Conservation (phyloP, 37 sponge, comb jelly and placozoan species). For the Trichoplax adhaerens region DNA sequence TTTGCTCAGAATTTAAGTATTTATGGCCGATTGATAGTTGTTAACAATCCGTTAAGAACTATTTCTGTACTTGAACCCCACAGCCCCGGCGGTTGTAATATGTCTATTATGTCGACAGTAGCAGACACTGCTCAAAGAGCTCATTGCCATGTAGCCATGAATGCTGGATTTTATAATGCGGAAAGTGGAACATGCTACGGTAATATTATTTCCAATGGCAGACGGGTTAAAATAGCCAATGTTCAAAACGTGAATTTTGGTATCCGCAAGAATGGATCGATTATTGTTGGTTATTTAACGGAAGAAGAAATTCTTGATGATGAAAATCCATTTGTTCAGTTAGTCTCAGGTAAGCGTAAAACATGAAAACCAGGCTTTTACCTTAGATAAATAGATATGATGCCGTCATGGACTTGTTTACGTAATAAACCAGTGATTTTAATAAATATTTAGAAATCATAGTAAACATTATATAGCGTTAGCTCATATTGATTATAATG, state of each 20-base stretch:
- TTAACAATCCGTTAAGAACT: constrained; percentile 48
- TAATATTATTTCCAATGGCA: constrained; percentile 53
- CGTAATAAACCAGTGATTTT: no score
- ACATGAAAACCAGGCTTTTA: no score
- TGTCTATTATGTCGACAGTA: constrained; percentile 24
- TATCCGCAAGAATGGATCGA: constrained; percentile 58
- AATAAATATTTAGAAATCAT: no score
- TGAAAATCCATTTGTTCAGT: constrained; percentile 52
- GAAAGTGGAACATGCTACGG: constrained; percentile 49
- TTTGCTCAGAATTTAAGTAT: no score
- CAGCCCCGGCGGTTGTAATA: no score
- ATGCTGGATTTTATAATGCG: constrained; percentile 59
- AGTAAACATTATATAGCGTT: no score
- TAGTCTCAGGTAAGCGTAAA: constrained; percentile 17
- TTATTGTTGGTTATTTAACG: constrained; percentile 66
- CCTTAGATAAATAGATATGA: no score
- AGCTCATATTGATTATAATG: no score
- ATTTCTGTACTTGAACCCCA: constrained; percentile 76
- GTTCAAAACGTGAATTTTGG: constrained; percentile 71
- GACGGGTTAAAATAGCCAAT: constrained; percentile 24
- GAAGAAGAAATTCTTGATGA: constrained; percentile 15
- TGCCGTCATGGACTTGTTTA: no score
- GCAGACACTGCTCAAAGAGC: constrained; percentile 25
- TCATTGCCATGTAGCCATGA: constrained; percentile 45
- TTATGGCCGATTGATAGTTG: constrained; percentile 47